Evolutionary conservation across 2,797 vertebrate genomes (phyloP).

Genomic region (Hephaestus fuliginosus): DNA sequence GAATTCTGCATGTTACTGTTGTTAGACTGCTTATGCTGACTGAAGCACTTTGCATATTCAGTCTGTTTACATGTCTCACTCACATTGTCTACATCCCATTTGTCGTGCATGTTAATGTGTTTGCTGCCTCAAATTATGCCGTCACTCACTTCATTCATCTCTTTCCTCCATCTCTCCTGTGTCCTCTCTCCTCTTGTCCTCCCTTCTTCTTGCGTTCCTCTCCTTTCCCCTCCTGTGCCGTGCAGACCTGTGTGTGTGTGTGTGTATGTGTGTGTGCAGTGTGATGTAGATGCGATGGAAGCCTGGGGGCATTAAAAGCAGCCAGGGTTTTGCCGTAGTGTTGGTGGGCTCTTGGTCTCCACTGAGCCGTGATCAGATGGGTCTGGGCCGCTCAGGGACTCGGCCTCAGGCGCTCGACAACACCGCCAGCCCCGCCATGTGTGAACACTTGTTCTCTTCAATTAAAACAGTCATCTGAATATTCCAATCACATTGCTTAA

Average conservation of each 20-base stretch:
- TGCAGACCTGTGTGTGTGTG: slow-evolving; percentile 8
- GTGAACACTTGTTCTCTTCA: slow-evolving; percentile 84
- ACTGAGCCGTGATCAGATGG: slow-evolving; percentile 82
- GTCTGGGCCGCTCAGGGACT: slow-evolving; percentile 76
- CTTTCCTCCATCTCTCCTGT: slow-evolving; percentile 30
- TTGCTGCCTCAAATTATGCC: slow-evolving; percentile 57
- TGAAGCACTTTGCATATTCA: slow-evolving; percentile 27
- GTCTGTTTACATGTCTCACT: slow-evolving; percentile 50
- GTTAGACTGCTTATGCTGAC: slow-evolving; percentile 25
- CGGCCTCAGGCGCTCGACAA: slow-evolving; percentile 78
- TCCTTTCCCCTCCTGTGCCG: slow-evolving; percentile 5
- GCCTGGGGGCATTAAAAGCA: slow-evolving; percentile 82
- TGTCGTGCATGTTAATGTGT: slow-evolving; percentile 56
- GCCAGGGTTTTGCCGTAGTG: slow-evolving; percentile 68
- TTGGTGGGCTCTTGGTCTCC: slow-evolving; percentile 75
- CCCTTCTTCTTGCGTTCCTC: slow-evolving; percentile 9
- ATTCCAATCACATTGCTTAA: slow-evolving; percentile 82
- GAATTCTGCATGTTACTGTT: slow-evolving; percentile 21
- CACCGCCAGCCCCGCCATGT: slow-evolving; percentile 80
- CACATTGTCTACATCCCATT: slow-evolving; percentile 44
- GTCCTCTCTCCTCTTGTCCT: slow-evolving; percentile 13
- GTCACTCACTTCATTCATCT: slow-evolving; percentile 56
- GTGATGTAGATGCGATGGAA: slow-evolving; percentile 45
- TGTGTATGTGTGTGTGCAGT: slow-evolving; percentile 40
- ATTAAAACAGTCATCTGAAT: slow-evolving; percentile 85